Evolutionary conservation across 64 coral and sea anemone species (phyloP), one percentile per base, ranked within the genome.

Genomic region (Hydrozoanthus tunicans): DNA sequence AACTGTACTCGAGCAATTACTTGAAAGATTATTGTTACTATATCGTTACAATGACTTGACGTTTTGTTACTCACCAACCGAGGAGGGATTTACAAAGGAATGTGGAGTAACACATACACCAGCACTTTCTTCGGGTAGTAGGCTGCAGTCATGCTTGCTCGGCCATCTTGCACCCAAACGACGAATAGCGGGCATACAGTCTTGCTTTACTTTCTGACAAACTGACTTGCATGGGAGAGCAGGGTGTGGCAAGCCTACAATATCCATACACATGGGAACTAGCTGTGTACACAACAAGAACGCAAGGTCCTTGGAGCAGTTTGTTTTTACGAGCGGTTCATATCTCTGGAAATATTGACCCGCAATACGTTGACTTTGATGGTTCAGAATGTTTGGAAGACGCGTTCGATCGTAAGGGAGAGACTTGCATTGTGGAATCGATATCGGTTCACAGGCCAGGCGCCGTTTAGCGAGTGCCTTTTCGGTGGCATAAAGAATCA

Each of bases 211-310:
- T 71, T 71, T 57, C 66, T 26, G 3, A 25, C 82, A 86, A 9
- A 86, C 65, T 4, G 82, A 70, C 13, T 65, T 70, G 51, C 82
- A 86, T 9, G 82, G 82, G 4, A 55, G 52, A 8, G 70, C 17
- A 9, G 82, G 82, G n/a, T 86, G 82, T 1, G 82, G 65, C 51
- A 86, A 20, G 0, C 58, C 10, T 53, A n/a, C 11, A 26, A 20
- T 53, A 9, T 86, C 66, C 82, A 86, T 2, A 86, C 82, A 86
- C 17, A 86, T 68, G 7, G 82, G 82, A 14, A 62, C 57, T 27
- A 58, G 61, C 58, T 62, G 59, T 7, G 78, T 15, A 20, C 78
- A 81, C 78, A 81, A 43, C 6, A 61, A 81, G 23, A 81, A 81
- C 20, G 61, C 9, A 7, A 81, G 61, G 14, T 81, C 0, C 15